phyloP scores from a whole-genome alignment of 2,888 invertebrate genomes.

The Xestia c-nigrum region DNA sequence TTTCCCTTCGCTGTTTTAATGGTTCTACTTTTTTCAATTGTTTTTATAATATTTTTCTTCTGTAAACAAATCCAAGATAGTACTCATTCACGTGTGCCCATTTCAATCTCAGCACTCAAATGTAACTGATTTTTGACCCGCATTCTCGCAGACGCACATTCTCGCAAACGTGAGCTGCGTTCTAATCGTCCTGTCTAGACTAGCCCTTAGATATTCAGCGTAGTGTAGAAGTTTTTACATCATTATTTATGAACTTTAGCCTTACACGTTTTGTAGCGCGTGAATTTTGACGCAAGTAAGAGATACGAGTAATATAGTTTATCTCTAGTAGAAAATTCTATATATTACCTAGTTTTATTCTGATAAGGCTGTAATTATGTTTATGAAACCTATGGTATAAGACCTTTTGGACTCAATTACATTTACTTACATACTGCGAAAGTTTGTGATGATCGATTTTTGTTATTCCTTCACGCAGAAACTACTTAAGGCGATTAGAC shows the following conservation, averaged over 20 bases:
- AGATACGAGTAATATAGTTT: neutral
- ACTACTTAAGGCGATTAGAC: too few relatives aligned
- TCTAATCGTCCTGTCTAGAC: neutral
- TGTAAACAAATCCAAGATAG: neutral
- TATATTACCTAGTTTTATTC: neutral
- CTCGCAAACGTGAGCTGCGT: neutral
- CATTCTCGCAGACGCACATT: neutral
- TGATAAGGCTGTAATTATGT: constrained; percentile 8
- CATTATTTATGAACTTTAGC: constrained; percentile 29
- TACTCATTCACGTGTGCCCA: neutral
- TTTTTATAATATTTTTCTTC: neutral
- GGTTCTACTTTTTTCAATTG: neutral
- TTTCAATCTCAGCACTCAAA: constrained; percentile 23
- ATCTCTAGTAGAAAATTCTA: neutral
- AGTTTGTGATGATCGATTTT: too few relatives aligned
- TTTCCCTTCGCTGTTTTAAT: neutral
- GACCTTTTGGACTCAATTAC: neutral
- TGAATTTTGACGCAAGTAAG: constrained; percentile 27
- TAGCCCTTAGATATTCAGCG: neutral
- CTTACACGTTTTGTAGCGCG: constrained; percentile 19
- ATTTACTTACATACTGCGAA: neutral
- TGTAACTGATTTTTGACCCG: constrained; percentile 19
- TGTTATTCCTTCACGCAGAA: too few relatives aligned
- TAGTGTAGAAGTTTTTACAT: constrained; percentile 15
- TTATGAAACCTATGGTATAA: neutral